These are phyloP conservation scores for Simalia tracyae DNA, from an alignment of 2,797 vertebrate genomes.

Conservation along the genomic window DNA sequence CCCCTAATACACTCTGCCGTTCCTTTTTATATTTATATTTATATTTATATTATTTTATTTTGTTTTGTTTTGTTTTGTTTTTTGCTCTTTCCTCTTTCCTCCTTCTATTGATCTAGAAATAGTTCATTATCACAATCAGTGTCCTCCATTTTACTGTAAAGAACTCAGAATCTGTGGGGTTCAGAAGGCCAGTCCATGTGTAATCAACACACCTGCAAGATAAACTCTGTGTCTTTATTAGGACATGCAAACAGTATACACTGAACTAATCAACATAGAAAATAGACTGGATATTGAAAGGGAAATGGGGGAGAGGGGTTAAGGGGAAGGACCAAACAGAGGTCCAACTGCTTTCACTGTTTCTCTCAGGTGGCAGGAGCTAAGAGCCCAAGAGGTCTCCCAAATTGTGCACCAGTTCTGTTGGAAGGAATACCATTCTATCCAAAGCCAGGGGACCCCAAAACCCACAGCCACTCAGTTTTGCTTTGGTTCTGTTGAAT, in stretches of 20 bases:
- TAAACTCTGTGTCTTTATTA: conserved; percentile 47
- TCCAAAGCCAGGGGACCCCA: background rate
- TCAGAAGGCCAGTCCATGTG: conserved; percentile 34
- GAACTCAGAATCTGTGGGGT: conserved; percentile 35
- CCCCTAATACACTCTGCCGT: background rate
- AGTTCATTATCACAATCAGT: conserved; percentile 73
- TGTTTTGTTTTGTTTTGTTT: conserved; percentile 54
- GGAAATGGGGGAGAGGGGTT: conserved; percentile 25
- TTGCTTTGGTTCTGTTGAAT: background rate
- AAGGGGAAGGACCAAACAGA: conserved; percentile 25
- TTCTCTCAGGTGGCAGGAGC: conserved; percentile 1
- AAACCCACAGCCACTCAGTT: background rate
- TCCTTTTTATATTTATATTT: conserved; percentile 20
- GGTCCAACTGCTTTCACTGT: conserved; percentile 29
- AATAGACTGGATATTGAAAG: conserved; percentile 39
- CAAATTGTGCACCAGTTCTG: background rate
- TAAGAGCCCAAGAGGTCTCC: background rate
- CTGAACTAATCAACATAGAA: conserved; percentile 54
- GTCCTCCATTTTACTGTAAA: conserved; percentile 3
- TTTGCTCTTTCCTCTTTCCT: conserved; percentile 47
- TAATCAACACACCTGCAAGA: background rate
- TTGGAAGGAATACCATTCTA: background rate
- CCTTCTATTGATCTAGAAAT: conserved; percentile 73
- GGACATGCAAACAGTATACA: conserved; percentile 42
- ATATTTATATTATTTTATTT: conserved; percentile 25